Conservation (phyloP, 2,113 vertebrate genomes). For the Terrapene triunguis region DNA sequence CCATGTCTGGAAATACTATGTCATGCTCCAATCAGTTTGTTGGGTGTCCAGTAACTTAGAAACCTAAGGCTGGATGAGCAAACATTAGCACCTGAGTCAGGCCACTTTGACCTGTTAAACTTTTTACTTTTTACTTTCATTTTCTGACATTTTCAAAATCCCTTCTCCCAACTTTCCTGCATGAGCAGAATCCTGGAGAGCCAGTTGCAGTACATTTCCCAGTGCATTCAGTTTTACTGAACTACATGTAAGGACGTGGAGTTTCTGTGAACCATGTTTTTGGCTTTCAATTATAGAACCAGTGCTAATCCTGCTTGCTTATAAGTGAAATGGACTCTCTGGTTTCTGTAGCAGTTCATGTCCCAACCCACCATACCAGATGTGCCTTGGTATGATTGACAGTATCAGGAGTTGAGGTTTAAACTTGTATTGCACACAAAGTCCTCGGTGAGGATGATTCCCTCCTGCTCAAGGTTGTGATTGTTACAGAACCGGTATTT, state of each 20-base stretch:
- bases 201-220: neutral
- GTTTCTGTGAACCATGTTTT: neutral
- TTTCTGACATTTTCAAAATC: neutral
- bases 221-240: neutral
- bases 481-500: neutral
- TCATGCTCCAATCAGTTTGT: neutral
- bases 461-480: neutral
- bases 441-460: neutral
- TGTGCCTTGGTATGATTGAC: neutral
- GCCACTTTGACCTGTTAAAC: neutral
- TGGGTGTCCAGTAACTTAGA: neutral
- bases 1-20: neutral
- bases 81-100: neutral
- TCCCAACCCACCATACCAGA: neutral
- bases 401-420: slow-evolving; percentile 42
- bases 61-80: neutral
- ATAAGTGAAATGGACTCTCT: neutral
- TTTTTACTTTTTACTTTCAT: neutral
- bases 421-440: slow-evolving; percentile 46
- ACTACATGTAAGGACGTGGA: neutral
- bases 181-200: neutral
- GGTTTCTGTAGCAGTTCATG: neutral
- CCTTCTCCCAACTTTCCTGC: neutral
- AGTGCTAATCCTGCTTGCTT: neutral
- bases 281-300: neutral